These are phyloP conservation scores for Xestobium rufovillosum DNA, from an alignment of 2,888 invertebrate species.

Conservation along the genomic window DNA sequence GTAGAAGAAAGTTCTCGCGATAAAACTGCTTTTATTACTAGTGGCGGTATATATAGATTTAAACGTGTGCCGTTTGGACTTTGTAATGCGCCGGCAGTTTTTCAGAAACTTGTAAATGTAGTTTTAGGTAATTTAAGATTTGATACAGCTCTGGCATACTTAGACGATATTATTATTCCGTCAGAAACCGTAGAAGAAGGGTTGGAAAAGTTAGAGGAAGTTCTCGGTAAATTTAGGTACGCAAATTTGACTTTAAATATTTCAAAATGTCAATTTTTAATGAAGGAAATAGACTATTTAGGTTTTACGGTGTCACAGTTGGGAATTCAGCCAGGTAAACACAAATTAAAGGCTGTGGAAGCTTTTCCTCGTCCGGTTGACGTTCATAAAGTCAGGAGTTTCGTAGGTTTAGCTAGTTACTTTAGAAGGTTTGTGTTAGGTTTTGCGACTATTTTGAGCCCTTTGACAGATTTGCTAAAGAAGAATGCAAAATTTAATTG, in stretches of 20 bases:
- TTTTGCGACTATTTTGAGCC: not conserved
- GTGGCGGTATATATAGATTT: too few species aligned
- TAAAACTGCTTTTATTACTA: too few species aligned
- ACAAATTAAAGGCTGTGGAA: not conserved
- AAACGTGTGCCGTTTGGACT: too few species aligned
- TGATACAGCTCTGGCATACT: not conserved
- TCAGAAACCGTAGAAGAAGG: too few species aligned
- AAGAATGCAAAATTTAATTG: slow-evolving; percentile 1
- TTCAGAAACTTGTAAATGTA: not conserved
- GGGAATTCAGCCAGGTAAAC: not conserved
- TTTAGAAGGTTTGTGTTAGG: not conserved
- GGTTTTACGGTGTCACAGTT: not conserved
- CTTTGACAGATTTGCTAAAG: not conserved
- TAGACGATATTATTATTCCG: slow-evolving; percentile 1
- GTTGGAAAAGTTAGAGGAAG: too few species aligned
- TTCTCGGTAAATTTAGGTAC: too few species aligned
- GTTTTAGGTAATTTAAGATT: not conserved
- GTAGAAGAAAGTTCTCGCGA: too few species aligned
- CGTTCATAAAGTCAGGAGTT: not conserved
- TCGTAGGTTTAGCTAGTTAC: not conserved
- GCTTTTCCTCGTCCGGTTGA: not conserved
- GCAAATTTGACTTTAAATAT: too few species aligned
- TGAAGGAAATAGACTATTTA: not conserved
- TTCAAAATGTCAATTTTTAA: not conserved
- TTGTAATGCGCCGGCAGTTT: not conserved